Percentiles rank a stretch among this genome's conserved stretches.
Conservation (phyloP, 2,113 vertebrate species). For the Nansenia antarctica region DNA sequence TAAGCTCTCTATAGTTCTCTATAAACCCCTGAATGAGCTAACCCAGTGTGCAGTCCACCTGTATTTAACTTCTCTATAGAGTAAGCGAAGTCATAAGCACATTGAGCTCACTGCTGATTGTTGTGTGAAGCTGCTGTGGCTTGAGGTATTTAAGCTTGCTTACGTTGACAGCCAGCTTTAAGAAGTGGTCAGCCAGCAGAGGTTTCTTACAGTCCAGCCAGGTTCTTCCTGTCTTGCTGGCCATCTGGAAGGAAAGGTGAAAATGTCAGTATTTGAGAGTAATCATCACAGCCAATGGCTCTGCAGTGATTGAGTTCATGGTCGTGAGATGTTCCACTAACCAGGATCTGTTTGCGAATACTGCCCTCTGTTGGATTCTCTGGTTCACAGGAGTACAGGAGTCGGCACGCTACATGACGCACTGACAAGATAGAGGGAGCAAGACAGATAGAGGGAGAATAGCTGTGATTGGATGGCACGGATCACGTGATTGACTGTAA, state of each 20-base stretch:
- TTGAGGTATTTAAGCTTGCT: slow-evolving; percentile 37
- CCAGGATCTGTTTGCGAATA: slow-evolving; percentile 84
- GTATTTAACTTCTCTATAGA: too few species aligned
- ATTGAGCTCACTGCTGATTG: too few species aligned
- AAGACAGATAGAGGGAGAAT: background rate
- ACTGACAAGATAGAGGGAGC: slow-evolving; percentile 72
- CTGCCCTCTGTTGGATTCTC: slow-evolving; percentile 74
- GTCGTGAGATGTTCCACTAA: slow-evolving; percentile 41
- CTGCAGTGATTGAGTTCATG: background rate
- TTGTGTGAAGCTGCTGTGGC: too few species aligned
- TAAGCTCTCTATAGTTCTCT: too few species aligned
- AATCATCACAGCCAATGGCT: background rate
- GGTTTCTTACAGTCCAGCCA: slow-evolving; percentile 87
- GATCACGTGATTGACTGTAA: background rate
- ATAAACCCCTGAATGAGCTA: too few species aligned
- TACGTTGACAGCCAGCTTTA: slow-evolving; percentile 81
- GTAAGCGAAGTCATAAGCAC: too few species aligned
- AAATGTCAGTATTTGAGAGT: background rate
- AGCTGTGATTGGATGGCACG: background rate
- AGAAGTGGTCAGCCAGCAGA: slow-evolving; percentile 78
- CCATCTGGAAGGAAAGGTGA: slow-evolving; percentile 81
- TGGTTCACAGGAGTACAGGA: slow-evolving; percentile 75
- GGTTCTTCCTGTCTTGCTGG: slow-evolving; percentile 85
- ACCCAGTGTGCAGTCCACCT: too few species aligned
- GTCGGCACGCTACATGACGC: slow-evolving; percentile 81